phyloP scores from a whole-genome alignment of 2,797 vertebrate genomes.

The Leptatherina wallacei region DNA sequence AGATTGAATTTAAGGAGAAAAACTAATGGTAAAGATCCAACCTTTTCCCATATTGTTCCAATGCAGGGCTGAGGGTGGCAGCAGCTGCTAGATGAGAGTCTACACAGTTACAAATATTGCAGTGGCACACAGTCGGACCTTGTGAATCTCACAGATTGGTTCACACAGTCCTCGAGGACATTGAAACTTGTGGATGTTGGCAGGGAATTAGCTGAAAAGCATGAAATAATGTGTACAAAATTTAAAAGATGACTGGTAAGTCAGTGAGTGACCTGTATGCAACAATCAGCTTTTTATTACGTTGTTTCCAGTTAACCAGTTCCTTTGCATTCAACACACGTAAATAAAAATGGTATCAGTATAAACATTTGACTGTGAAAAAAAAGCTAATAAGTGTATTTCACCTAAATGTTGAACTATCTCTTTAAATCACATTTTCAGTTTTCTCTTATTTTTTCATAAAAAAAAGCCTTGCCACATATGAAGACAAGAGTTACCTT shows the following conservation, averaged over 20 bases:
- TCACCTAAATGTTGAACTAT: constrained; percentile 3
- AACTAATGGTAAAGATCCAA: not conserved
- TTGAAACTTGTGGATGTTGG: no score
- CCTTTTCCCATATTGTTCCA: not conserved
- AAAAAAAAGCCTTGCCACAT: constrained; percentile 21
- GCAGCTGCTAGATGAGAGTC: not conserved
- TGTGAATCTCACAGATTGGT: not conserved
- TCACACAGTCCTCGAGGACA: no score
- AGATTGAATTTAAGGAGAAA: not conserved
- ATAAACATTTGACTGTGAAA: constrained; percentile 2
- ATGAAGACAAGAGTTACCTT: constrained; percentile 42
- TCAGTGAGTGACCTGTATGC: not conserved
- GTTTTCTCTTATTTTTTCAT: constrained; percentile 12
- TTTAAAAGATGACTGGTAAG: not conserved
- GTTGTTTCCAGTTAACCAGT: not conserved
- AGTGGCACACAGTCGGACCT: not conserved
- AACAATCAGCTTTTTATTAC: not conserved
- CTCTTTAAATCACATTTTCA: constrained; percentile 14
- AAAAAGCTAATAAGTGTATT: not conserved
- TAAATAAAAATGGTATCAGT: not conserved
- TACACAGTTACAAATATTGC: not conserved
- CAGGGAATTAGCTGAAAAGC: not conserved
- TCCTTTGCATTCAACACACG: not conserved
- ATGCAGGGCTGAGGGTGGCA: not conserved
- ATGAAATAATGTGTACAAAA: not conserved